Base-by-base conservation (phyloP, 2,797 vertebrate species). In the Sphaeramia orbicularis region DNA sequence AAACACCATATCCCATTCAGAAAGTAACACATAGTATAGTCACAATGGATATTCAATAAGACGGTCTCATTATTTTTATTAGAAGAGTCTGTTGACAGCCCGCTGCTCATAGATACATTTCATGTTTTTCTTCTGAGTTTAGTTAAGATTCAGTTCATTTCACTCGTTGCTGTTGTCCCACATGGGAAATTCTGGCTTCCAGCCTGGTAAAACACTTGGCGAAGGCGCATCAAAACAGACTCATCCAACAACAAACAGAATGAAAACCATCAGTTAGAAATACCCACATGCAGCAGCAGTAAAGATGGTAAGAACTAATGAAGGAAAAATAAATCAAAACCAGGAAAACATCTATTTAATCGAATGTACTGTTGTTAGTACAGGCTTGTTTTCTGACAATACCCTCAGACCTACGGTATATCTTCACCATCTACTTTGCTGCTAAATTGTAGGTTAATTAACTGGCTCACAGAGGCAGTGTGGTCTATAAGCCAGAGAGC, bases 361-460 rank as follows among this genome's bases (percentile, higher is more conserved):
- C 16, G 41, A 5, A 37, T 49, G 15, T 10, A 10, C 9, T 16
- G 37, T 57, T 40, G 24, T 24, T 0, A 12, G 2, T 53, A 15
- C 10, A 42, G 4, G 8, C 40, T 50, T 21, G 15, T 54, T 32
- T 41, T 30, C 49, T 48, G 45, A 49, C 16, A 16, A 42, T 21
- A 35, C 21, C 7, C 59, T 55, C 13, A 27, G 51, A 61, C 53
- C 42, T 53, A 35, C 18, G 38, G 57, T 53, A 44, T 56, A 55
- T 80, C 48, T 58, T 65, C n/a, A 55, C 16, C 12, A 62, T 66
- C 45, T 67, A 27, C 45, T 72, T 43, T 62, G 10, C 47, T 44
- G 63, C 50, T 74, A 44, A 71, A 57, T 37, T 63, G 30, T 52
- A 47, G 40, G 57, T 61, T 72, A 74, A 78, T 76, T 74, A 76